Conservation (phyloP, 2,888 invertebrate species). For the Drosophila engyochracea region DNA sequence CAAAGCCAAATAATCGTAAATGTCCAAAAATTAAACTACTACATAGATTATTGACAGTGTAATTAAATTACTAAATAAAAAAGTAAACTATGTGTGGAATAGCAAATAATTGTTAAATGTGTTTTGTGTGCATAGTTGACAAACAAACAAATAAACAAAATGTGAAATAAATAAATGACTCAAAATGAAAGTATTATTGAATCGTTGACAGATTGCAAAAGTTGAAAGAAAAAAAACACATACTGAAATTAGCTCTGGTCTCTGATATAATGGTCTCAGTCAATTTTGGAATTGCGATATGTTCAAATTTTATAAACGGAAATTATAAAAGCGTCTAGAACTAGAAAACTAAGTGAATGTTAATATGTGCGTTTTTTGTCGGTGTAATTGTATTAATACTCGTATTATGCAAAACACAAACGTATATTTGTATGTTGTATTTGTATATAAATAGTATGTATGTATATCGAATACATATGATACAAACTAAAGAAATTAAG, state of each 20-base stretch:
- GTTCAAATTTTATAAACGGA: conserved; percentile 12
- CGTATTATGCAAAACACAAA: conserved; percentile 41
- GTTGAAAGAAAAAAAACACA: conserved; percentile 6
- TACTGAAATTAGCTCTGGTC: not conserved
- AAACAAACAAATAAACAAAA: conserved; percentile 10
- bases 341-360: conserved; percentile 58
- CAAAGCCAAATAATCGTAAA: conserved; percentile 61
- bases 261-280: conserved; percentile 35
- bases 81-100: conserved; percentile 1
- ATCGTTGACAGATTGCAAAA: conserved; percentile 15
- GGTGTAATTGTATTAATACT: conserved; percentile 48
- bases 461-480: conserved; percentile 65
- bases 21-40: conserved; percentile 55
- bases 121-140: conserved; percentile 38
- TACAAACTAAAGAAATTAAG: conserved; percentile 74
- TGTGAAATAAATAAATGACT: conserved; percentile 15
- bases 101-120: conserved; percentile 53
- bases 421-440: conserved; percentile 56
- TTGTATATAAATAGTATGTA: conserved; percentile 67
- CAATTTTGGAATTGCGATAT: conserved; percentile 66
- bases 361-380: conserved; percentile 66
- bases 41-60: conserved; percentile 44
- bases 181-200: conserved; percentile 1
- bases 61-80: conserved; percentile 45
- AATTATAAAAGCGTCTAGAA: conserved; percentile 17